These are phyloP conservation scores for Ceratina australensis DNA, from an alignment of 1,140 invertebrate genomes.

Conservation along the genomic window DNA sequence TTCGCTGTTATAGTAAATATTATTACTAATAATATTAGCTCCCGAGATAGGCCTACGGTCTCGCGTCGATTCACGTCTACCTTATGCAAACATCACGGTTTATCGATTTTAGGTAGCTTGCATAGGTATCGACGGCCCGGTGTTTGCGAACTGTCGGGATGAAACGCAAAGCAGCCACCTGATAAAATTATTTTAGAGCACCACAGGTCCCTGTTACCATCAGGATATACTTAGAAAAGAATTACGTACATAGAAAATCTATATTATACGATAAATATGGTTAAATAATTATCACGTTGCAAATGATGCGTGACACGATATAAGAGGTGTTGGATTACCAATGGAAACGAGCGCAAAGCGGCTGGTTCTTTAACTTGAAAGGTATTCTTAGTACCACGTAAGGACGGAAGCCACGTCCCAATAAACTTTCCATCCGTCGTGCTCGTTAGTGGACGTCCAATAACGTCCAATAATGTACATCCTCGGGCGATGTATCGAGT, in stretches of 20 bases:
- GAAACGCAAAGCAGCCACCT: not conserved
- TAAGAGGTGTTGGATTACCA: too few species aligned
- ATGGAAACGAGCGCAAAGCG: too few species aligned
- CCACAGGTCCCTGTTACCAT: not conserved
- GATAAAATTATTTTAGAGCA: too few species aligned
- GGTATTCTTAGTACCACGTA: conserved; percentile 22
- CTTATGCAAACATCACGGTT: conserved; percentile 17
- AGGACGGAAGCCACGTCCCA: conserved; percentile 66
- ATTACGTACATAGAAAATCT: too few species aligned
- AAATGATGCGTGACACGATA: too few species aligned
- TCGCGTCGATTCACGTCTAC: conserved; percentile 24
- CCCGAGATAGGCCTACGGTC: conserved; percentile 30
- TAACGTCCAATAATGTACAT: conserved; percentile 71
- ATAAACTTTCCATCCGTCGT: conserved; percentile 64
- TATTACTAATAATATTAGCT: conserved; percentile 42
- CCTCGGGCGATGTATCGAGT: conserved; percentile 60
- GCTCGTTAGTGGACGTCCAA: conserved; percentile 72
- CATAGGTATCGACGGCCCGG: conserved; percentile 10
- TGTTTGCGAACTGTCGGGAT: conserved; percentile 23
- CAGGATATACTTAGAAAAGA: too few species aligned
- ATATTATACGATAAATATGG: too few species aligned
- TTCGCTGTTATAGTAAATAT: conserved; percentile 26
- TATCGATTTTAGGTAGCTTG: conserved; percentile 33
- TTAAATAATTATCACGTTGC: too few species aligned
- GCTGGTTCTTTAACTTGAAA: conserved; percentile 35